These are phyloP conservation scores for Ophion obscuratus DNA, from an alignment of 2,888 invertebrate genomes.

Conservation along the genomic window DNA sequence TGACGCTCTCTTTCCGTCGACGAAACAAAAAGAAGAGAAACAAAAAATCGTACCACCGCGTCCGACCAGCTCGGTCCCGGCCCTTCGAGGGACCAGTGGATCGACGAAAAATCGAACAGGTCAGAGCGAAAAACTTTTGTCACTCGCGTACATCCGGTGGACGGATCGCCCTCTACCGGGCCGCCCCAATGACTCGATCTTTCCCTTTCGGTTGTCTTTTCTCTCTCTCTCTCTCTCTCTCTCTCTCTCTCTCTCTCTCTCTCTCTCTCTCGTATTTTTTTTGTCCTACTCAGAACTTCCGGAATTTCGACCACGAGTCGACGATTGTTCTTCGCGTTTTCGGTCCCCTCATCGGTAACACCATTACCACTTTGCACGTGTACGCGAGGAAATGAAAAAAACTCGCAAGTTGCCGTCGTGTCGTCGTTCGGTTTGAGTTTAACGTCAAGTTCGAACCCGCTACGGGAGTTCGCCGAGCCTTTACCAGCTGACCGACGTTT, in stretches of 20 bases:
- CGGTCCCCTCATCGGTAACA: conserved; percentile 44
- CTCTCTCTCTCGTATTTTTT: conserved; percentile 11
- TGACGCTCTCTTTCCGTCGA: conserved; percentile 66
- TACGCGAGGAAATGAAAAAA: neutral
- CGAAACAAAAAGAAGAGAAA: conserved; percentile 1
- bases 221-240: neutral
- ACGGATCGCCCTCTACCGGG: conserved; percentile 72
- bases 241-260: neutral
- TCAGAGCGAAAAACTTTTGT: conserved; percentile 53
- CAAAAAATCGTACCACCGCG: conserved; percentile 56
- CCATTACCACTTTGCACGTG: conserved; percentile 40
- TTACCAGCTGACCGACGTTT: conserved; percentile 79
- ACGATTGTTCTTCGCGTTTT: conserved; percentile 26
- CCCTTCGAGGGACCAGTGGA: conserved; percentile 25
- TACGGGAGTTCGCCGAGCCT: conserved; percentile 44
- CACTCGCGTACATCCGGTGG: conserved; percentile 81
- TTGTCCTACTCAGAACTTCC: conserved; percentile 17
- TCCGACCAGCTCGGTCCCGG: conserved; percentile 45
- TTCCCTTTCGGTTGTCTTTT: conserved; percentile 44
- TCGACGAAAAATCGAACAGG: conserved; percentile 26
- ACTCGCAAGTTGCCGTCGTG: neutral
- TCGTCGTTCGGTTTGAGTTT: neutral
- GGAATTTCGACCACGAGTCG: conserved; percentile 10
- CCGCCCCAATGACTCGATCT: conserved; percentile 2
- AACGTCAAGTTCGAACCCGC: conserved; percentile 47